phyloP scores from a whole-genome alignment of 2,888 invertebrate species.

The Fragum whitleyi region DNA sequence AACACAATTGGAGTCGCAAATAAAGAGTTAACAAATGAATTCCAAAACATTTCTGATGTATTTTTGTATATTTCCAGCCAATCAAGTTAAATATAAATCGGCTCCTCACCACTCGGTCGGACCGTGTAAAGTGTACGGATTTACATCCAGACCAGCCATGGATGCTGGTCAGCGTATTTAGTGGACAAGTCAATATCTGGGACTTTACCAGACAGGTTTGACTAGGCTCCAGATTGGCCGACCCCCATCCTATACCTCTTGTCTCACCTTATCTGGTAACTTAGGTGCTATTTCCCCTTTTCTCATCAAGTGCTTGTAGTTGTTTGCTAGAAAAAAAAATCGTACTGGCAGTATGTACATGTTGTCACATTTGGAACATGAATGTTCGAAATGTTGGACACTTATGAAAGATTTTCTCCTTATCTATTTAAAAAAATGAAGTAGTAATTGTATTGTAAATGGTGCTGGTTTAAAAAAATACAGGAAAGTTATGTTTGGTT shows the following conservation, averaged over 20 bases:
- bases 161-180: slow-evolving; percentile 98
- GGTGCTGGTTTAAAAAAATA: too few relatives aligned
- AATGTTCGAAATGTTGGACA: too few relatives aligned
- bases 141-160: slow-evolving; percentile 98
- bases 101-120: slow-evolving; percentile 97
- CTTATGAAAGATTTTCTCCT: too few relatives aligned
- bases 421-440: too few relatives aligned
- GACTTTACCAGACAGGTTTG: slow-evolving; percentile 95
- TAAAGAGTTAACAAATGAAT: background rate
- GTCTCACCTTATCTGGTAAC: slow-evolving; percentile 18
- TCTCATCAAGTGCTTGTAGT: background rate
- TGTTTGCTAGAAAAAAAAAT: too few relatives aligned
- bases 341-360: too few relatives aligned
- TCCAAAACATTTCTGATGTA: background rate
- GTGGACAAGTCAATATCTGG: slow-evolving; percentile 99
- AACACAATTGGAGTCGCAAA: background rate
- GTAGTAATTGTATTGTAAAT: too few relatives aligned
- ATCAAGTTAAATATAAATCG: slow-evolving; percentile 98
- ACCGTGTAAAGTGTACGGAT: slow-evolving; percentile 98
- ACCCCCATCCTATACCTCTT: background rate
- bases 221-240: background rate
- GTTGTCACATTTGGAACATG: too few relatives aligned
- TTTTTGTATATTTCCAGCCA: slow-evolving; percentile 87
- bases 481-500: too few relatives aligned
- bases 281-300: background rate